Evolutionary conservation across 2,113 vertebrate genomes (phyloP).

Genomic region (Sapayoa aenigma): DNA sequence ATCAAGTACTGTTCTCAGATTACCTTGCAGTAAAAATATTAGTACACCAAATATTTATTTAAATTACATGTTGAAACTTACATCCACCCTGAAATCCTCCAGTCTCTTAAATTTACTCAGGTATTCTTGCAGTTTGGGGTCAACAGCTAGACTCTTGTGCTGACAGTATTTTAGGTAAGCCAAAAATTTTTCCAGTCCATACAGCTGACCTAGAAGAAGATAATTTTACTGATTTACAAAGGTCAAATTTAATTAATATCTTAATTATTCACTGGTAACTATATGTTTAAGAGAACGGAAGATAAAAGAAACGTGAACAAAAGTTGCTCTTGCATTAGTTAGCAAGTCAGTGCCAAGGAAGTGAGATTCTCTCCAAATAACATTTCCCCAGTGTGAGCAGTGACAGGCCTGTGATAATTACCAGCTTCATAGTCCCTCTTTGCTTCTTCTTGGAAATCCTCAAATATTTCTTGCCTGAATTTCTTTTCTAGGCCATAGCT

Average conservation of each 20-base stretch:
- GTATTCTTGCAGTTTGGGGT: conserved; percentile 88
- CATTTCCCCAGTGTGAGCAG: background rate
- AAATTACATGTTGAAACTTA: conserved; percentile 68
- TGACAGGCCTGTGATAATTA: conserved; percentile 63
- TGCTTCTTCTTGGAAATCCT: conserved; percentile 96
- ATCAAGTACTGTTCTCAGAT: background rate
- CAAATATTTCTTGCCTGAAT: conserved; percentile 91
- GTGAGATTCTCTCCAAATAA: background rate
- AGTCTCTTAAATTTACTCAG: conserved; percentile 89
- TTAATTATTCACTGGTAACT: background rate
- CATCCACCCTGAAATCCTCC: conserved; percentile 95
- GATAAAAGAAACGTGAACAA: background rate
- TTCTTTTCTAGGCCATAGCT: conserved; percentile 96
- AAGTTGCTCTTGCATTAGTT: background rate
- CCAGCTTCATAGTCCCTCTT: conserved; percentile 93
- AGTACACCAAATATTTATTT: background rate
- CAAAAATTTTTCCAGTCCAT: conserved; percentile 98
- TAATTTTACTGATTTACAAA: background rate
- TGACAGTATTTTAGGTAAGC: conserved; percentile 93
- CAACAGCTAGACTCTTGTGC: conserved; percentile 82
- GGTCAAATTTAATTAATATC: background rate
- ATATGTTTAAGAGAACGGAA: background rate
- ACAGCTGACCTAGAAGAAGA: conserved; percentile 86
- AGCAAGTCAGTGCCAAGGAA: background rate
- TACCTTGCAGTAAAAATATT: background rate